Base-by-base conservation (phyloP, 2,888 invertebrate species). In the Campoletis raptor region DNA sequence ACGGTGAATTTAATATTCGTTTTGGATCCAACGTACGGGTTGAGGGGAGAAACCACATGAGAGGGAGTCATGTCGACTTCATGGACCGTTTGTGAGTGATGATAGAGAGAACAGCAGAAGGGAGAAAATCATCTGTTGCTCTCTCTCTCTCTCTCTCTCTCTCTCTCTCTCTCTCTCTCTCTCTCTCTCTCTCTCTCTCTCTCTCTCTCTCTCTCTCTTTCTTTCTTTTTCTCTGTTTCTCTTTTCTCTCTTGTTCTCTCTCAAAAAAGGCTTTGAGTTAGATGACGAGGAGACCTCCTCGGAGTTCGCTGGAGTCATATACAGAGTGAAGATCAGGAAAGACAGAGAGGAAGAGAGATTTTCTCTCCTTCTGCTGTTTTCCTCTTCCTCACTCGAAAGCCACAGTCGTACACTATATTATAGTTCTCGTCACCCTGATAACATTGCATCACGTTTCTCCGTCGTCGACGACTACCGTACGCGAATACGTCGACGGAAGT, bases 1-100 rank as follows among this genome's bases (percentile, higher is more conserved):
- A 90, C 89, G 91, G 90, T 90, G 90, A 91, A 91, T 92, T 93
- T 92, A 92, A 93, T 92, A 92, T 91, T 90, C 89, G 90, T 81
- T 61, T 61, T 88, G 87, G 81, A 88, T 88, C 84, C 86, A 42
- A 67, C 86, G 67, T 36, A 52, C 30, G 48, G 30, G 30, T 79
- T n/a, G 40, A 72, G 66, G 79, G n/a, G 72, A 54, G 79, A 84
- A 52, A 45, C 61, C 42, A 45, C 18, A 37, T 9, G 57, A 57
- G 83, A 66, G 64, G 54, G 77, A 72, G 80, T 81, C 67, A 76
- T 70, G 85, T 86, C 69, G 64, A 69, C 81, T 88, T 87, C 84
- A 91, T 89, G 91, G 90, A 86, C 87, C 88, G 88, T 87, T 91
- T 90, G 90, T 91, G 90, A 92, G 91, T 91, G 91, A 91, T 91